Conservation (phyloP, 2,888 invertebrate species). For the Lithophane ornitopus region DNA sequence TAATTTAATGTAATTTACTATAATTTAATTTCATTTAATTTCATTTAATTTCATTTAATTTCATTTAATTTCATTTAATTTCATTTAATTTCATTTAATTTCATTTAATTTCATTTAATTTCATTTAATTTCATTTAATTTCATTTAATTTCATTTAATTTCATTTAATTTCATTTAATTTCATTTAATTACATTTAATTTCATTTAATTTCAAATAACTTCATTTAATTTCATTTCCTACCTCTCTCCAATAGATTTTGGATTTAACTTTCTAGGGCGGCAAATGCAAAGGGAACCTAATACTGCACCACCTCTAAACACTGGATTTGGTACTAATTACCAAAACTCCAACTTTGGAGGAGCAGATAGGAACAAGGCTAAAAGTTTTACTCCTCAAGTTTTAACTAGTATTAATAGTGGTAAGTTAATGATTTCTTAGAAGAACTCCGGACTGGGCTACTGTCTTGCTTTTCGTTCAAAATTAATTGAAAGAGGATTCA, state of each 20-base stretch:
- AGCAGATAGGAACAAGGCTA: slow-evolving; percentile 73
- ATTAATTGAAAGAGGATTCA: slow-evolving; percentile 38
- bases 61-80: no score
- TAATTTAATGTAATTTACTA: no score
- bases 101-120: no score
- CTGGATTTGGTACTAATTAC: slow-evolving; percentile 77
- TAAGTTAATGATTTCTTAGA: slow-evolving; percentile 53
- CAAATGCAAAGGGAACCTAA: slow-evolving; percentile 67
- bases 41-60: no score
- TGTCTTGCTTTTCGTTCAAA: slow-evolving; percentile 19
- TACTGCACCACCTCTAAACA: slow-evolving; percentile 57
- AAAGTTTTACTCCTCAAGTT: slow-evolving; percentile 62
- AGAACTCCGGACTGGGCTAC: neutral
- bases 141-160: no score
- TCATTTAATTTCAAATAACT: no score
- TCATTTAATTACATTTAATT: no score
- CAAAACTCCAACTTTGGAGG: slow-evolving; percentile 77
- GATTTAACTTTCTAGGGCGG: slow-evolving; percentile 65
- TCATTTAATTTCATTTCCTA: no score
- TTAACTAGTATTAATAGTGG: slow-evolving; percentile 60
- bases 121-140: no score
- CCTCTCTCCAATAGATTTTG: neutral
- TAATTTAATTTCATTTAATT: no score
- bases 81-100: no score
- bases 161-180: no score